phyloP scores from a whole-genome alignment of 2,113 vertebrate species.

The Promerops cafer region DNA sequence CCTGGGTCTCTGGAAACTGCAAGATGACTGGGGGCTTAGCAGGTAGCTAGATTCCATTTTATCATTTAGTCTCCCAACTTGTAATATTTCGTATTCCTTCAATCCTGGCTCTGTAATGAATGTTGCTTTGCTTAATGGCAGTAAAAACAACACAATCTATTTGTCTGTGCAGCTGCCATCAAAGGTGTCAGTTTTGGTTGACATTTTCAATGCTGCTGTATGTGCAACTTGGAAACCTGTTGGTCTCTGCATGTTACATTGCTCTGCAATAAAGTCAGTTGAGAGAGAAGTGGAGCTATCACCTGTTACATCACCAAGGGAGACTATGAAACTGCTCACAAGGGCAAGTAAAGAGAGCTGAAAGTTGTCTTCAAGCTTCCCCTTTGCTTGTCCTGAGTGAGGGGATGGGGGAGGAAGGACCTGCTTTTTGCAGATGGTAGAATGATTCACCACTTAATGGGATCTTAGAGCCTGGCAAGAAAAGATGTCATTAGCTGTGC shows the following conservation, averaged over 20 bases:
- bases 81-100: background rate
- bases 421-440: constrained; percentile 41
- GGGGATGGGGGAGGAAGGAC: background rate
- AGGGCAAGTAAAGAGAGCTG: background rate
- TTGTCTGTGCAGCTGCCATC: background rate
- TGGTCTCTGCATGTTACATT: background rate
- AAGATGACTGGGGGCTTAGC: background rate
- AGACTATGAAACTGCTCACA: background rate
- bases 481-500: constrained; percentile 30
- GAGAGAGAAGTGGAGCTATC: background rate
- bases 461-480: constrained; percentile 37
- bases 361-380: background rate
- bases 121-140: background rate
- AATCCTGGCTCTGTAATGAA: background rate
- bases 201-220: background rate
- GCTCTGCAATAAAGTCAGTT: background rate
- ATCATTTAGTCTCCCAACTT: background rate
- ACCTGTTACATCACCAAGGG: background rate
- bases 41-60: background rate
- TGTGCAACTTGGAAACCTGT: background rate
- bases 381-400: constrained; percentile 17
- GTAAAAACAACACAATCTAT: background rate
- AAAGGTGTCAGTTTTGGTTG: background rate
- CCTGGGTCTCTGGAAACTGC: background rate
- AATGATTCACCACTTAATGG: constrained; percentile 57